Evolutionary conservation across 2,113 vertebrate genomes (phyloP), one percentile per base, ranked within the genome.

Genomic region (Chaenocephalus aceratus): DNA sequence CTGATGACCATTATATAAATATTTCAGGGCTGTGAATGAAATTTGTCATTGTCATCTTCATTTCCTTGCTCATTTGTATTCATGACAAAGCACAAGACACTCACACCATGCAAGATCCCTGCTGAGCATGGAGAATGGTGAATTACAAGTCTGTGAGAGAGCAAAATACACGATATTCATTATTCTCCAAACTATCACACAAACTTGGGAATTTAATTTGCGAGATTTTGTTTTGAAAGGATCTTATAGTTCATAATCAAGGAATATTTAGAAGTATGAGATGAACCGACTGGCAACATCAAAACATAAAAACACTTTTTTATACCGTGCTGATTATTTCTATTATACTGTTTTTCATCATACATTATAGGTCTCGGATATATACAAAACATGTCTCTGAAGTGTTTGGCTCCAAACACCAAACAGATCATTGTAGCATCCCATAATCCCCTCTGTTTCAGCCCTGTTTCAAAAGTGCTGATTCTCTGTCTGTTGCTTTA

Each of bases 11-110:
- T 75, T 52, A 34, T 18, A 51, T 11, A 44, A 30, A 63, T 75
- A 63, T 69, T 75, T 75, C n/a, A 51, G 9, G 23, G 15, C 59
- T 34, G 44, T 10, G 65, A 15, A 62, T 51, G 36, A 51, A 63
- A 53, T 59, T n/a, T 57, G 14, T 75, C 72, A 30, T 59, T 70
- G 23, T 75, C 48, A 10, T 79, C 51, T 14, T 69, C 10, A 48
- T 72, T 66, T 67, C 26, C 12, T 16, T n/a, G 2, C 53, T 59
- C 45, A 36, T 68, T 62, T 68, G 23, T 61, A 65, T 63, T 64
- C 54, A 52, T 23, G 21, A 51, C 58, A 30, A 41, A 62, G 49
- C 18, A 52, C 26, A 30, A 66, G 49, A 77, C 64, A 44, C 78
- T 53, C 36, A 18, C 79, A 48, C 36, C 51, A 66, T 62, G 41